Conservation (phyloP, 2,113 vertebrate species). For the Chrysochloris asiatica region DNA sequence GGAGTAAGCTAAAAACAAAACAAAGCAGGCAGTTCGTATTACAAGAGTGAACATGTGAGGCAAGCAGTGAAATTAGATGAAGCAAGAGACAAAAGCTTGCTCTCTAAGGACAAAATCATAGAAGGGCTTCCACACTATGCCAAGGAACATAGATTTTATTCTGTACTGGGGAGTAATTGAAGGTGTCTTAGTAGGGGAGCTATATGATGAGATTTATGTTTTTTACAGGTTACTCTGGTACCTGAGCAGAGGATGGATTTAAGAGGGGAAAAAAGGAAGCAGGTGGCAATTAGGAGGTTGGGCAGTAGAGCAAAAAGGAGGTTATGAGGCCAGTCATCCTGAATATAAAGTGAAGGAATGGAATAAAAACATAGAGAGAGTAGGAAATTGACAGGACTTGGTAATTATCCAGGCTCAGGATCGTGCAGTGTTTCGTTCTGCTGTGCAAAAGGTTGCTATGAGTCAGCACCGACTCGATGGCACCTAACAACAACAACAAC, state of each 20-base stretch:
- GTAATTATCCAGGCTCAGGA: neutral
- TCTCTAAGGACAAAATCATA: neutral
- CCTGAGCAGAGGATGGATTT: constrained; percentile 53
- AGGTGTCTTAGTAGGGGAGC: constrained; percentile 13
- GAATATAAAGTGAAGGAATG: neutral
- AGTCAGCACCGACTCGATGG: too few relatives aligned
- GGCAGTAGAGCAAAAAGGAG: constrained; percentile 2
- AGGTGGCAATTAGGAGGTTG: neutral
- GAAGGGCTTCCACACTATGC: neutral
- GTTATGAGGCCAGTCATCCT: neutral
- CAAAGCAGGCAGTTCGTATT: neutral
- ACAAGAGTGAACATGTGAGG: neutral
- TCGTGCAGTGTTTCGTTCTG: too few relatives aligned
- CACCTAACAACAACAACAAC: too few relatives aligned
- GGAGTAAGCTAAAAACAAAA: neutral
- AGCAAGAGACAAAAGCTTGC: neutral
- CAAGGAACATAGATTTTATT: constrained; percentile 63
- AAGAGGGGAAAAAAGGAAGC: constrained; percentile 39
- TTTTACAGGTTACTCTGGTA: constrained; percentile 10
- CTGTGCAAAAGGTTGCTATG: too few relatives aligned
- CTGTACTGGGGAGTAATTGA: neutral
- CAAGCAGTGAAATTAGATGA: neutral
- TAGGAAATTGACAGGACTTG: neutral
- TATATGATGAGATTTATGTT: constrained; percentile 52
- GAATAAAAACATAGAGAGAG: neutral